Conservation (phyloP, 2,797 vertebrate genomes). For the Psittacula derbiana region DNA sequence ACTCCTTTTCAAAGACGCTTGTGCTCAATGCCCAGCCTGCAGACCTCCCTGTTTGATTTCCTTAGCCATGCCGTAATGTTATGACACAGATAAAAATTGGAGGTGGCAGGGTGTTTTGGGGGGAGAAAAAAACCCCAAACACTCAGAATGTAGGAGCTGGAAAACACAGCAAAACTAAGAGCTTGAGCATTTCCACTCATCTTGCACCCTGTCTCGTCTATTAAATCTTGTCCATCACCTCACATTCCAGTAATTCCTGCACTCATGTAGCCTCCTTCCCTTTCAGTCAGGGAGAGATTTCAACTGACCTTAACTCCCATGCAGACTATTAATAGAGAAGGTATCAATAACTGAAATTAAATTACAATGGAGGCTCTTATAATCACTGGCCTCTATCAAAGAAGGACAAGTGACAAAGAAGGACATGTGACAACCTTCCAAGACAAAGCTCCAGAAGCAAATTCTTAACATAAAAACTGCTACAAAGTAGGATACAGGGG, state of each 20-base stretch:
- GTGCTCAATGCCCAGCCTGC: not conserved
- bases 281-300: not conserved
- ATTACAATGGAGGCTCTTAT: not conserved
- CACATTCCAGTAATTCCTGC: not conserved
- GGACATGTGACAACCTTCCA: not conserved
- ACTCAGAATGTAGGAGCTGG: not conserved
- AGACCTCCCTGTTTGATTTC: not conserved
- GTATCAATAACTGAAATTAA: not conserved
- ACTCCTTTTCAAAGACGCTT: not conserved
- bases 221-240: not conserved
- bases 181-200: not conserved
- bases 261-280: not conserved
- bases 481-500: not conserved
- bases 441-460: not conserved
- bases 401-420: not conserved
- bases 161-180: not conserved
- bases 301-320: not conserved
- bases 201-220: not conserved
- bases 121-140: not conserved
- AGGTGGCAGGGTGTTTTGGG: not conserved
- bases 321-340: not conserved
- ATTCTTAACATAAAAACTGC: not conserved
- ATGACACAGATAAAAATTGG: not conserved
- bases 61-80: not conserved
- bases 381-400: not conserved